Evolutionary conservation across 1,140 invertebrate genomes (phyloP).

Genomic region (Microplitis demolitor): DNA sequence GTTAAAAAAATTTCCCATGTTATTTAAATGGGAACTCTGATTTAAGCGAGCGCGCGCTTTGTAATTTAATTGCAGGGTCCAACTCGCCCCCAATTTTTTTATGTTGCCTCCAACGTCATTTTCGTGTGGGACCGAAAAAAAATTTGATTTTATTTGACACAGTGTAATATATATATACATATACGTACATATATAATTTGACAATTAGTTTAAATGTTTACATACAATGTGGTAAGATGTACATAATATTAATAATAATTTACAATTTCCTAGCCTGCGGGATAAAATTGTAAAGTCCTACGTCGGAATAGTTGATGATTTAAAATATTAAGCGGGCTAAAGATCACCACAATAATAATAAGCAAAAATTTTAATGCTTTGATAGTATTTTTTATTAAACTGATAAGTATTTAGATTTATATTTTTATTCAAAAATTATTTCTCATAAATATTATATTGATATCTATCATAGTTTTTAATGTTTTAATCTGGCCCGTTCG

Average conservation of each 20-base stretch:
- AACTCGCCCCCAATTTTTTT: too few relatives aligned
- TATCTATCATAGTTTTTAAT: background rate
- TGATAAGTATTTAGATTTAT: background rate
- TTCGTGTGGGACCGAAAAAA: too few relatives aligned
- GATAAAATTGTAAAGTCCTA: constrained; percentile 1
- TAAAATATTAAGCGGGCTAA: background rate
- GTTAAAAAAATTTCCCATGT: too few relatives aligned
- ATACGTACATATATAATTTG: background rate
- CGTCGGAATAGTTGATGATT: constrained; percentile 6
- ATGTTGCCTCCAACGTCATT: too few relatives aligned
- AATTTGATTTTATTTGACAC: background rate
- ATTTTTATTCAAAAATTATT: background rate
- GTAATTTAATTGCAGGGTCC: too few relatives aligned
- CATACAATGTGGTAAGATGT: constrained; percentile 15
- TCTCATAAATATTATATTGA: background rate
- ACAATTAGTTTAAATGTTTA: background rate
- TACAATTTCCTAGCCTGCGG: constrained; percentile 10
- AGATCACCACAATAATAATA: background rate
- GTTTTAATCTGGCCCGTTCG: background rate
- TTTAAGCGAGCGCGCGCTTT: too few relatives aligned
- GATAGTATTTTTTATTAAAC: background rate
- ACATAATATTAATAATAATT: background rate
- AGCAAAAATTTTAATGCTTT: background rate
- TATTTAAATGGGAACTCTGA: too few relatives aligned
- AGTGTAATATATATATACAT: background rate